Evolutionary conservation across 1,140 invertebrate species (phyloP), one percentile per base, ranked within the genome.

Genomic region (Sinonovacula constricta): DNA sequence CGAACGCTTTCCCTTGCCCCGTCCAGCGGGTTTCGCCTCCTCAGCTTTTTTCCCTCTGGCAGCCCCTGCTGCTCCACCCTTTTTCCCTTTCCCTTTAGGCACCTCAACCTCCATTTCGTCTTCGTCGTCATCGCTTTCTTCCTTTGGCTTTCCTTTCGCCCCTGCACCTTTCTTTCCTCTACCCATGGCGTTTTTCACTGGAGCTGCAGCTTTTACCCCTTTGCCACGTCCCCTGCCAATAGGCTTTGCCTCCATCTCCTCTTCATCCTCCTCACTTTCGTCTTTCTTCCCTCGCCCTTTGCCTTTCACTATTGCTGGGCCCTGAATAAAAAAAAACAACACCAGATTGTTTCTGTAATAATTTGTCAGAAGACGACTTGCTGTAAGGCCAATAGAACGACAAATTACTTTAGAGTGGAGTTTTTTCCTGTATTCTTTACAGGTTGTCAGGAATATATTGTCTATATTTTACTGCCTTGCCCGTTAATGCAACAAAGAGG

Each of bases 1-100:
- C 53, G 56, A 26, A 14, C 65, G 18, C 49, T 51, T 53, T 68
- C 65, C 45, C 51, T 39, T 68, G 10, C 45, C 65, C 28, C 65
- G 18, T 12, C 65, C 65, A 7, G 36, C 65, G 3, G 22, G 24
- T 26, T 12, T 18, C 18, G 14, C 65, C 24, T 53, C 45, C 45
- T 68, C 65, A 22, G n/a, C 56, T 28, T 59, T 7, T 59, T 59
- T 59, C 15, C 15, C 56, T 59, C 28, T 28, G 15, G n/a, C 26
- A 22, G 7, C 56, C n/a, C 45, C 24, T 5, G 12, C 30, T 30
- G 28, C 12, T 22, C n/a, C 36, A 10, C 10, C 5, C 45, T 51
- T 22, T 31, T 28, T 68, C 45, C 36, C 49, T 26, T 39, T 24
- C 51, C 26, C 36, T 28, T 68, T 53, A 51, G 36, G 15, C 22